A percentile compares a stretch with the other conserved stretches of the same genome.
Evolutionary conservation across 92 coral and sea anemone genomes (phyloP).

Genomic region (Scolanthus callimorphus): DNA sequence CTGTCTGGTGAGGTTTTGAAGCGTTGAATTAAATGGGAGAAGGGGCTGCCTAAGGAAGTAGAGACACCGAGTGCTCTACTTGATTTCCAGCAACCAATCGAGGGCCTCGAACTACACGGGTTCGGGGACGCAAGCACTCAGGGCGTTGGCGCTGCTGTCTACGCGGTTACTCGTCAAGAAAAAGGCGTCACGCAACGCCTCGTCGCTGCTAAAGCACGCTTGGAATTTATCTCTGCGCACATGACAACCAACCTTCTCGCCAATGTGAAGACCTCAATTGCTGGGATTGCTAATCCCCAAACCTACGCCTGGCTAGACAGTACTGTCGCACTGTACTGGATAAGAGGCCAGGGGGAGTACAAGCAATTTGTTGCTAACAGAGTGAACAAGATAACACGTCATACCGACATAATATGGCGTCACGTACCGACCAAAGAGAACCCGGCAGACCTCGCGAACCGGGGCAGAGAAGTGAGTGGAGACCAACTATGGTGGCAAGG

Average conservation of each 20-base stretch:
- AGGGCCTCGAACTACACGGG: slow-evolving; percentile 24
- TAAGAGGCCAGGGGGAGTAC: not conserved
- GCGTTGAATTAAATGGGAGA: not conserved
- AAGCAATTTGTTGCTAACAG: not conserved
- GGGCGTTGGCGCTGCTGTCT: slow-evolving; percentile 44
- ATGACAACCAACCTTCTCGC: slow-evolving; percentile 51
- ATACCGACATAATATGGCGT: not conserved
- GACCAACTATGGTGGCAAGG: slow-evolving; percentile 62
- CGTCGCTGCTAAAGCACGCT: slow-evolving; percentile 45
- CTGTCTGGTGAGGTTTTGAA: not conserved
- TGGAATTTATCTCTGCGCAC: slow-evolving; percentile 50
- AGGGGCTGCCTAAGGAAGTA: slow-evolving; percentile 10
- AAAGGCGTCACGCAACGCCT: slow-evolving; percentile 23
- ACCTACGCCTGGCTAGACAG: not conserved
- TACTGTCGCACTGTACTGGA: not conserved
- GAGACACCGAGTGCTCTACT: slow-evolving; percentile 20
- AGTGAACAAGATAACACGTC: not conserved
- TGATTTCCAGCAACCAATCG: slow-evolving; percentile 16
- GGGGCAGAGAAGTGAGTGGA: slow-evolving; percentile 36
- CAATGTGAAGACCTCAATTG: slow-evolving; percentile 47
- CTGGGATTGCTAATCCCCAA: slow-evolving; percentile 29
- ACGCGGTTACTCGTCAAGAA: slow-evolving; percentile 34
- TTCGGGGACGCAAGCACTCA: slow-evolving; percentile 2
- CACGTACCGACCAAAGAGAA: not conserved
- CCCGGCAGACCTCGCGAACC: slow-evolving; percentile 41